Conservation (phyloP, 2,113 vertebrate genomes). For the Chauna torquata region DNA sequence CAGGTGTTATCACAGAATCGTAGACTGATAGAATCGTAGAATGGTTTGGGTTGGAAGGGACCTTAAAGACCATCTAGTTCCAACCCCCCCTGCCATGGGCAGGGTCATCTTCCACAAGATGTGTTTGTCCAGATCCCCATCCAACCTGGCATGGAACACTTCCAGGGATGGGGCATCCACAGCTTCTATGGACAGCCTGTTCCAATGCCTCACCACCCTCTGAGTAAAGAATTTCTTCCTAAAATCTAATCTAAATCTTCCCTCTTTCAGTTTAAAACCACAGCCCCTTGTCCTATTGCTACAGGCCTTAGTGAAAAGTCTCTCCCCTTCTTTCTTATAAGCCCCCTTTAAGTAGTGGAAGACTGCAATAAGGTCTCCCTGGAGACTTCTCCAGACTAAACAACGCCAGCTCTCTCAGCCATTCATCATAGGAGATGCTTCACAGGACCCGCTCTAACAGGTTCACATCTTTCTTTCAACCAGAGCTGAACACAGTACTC, state of each 20-base stretch:
- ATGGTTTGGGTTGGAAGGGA: background rate
- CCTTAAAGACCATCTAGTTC: background rate
- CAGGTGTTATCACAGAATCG: background rate
- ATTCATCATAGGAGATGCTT: too few relatives aligned
- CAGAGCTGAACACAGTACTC: too few relatives aligned
- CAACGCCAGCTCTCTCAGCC: too few relatives aligned
- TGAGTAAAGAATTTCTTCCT: background rate
- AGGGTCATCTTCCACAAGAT: background rate
- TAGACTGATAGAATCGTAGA: background rate
- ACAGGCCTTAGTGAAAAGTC: background rate
- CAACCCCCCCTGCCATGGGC: background rate
- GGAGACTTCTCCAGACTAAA: too few relatives aligned
- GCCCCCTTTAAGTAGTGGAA: too few relatives aligned
- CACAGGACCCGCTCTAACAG: too few relatives aligned
- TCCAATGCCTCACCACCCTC: background rate
- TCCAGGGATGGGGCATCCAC: background rate
- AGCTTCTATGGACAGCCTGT: background rate
- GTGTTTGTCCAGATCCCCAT: background rate
- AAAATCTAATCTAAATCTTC: background rate
- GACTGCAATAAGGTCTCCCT: too few relatives aligned
- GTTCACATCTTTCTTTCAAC: too few relatives aligned
- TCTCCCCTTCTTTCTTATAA: background rate
- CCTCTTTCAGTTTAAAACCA: background rate
- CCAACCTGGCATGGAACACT: background rate
- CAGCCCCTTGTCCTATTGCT: background rate